Conservation (phyloP, 2,888 invertebrate species). For the Axea sp. region DNA sequence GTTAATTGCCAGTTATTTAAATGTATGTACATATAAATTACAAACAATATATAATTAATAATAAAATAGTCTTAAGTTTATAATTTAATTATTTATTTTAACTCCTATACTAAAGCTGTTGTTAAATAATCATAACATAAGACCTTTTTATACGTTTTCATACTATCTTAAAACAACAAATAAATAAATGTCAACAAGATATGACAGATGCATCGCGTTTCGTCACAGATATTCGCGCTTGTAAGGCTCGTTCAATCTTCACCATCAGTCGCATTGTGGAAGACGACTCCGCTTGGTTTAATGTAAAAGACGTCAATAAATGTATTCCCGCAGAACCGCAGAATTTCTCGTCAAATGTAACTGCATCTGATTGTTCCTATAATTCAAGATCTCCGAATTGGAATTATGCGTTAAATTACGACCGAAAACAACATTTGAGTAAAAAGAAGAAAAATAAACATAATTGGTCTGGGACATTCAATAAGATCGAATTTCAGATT, state of each 20-base stretch:
- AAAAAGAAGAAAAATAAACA: conserved; percentile 67
- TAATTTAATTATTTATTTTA: no score
- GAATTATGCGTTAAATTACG: neutral
- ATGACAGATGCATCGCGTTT: conserved; percentile 73
- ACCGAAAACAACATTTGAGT: conserved; percentile 26
- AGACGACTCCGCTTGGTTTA: conserved; percentile 3
- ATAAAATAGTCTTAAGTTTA: no score
- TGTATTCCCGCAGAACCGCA: conserved; percentile 5
- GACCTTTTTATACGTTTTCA: neutral
- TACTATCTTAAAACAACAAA: neutral
- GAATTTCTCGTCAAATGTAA: neutral
- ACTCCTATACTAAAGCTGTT: no score
- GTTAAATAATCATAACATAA: no score
- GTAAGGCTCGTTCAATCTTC: conserved; percentile 71
- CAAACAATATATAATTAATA: no score
- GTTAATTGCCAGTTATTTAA: no score
- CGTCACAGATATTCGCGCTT: conserved; percentile 74
- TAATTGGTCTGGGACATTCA: conserved; percentile 72
- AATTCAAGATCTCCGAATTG: conserved; percentile 9
- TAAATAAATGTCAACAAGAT: conserved; percentile 43
- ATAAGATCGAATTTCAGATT: conserved; percentile 23
- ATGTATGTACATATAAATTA: no score
- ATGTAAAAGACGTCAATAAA: conserved; percentile 29
- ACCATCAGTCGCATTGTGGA: conserved; percentile 68
- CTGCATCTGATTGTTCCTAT: neutral